Base-by-base conservation (phyloP, 2,797 vertebrate genomes). In the Potorous gilbertii region DNA sequence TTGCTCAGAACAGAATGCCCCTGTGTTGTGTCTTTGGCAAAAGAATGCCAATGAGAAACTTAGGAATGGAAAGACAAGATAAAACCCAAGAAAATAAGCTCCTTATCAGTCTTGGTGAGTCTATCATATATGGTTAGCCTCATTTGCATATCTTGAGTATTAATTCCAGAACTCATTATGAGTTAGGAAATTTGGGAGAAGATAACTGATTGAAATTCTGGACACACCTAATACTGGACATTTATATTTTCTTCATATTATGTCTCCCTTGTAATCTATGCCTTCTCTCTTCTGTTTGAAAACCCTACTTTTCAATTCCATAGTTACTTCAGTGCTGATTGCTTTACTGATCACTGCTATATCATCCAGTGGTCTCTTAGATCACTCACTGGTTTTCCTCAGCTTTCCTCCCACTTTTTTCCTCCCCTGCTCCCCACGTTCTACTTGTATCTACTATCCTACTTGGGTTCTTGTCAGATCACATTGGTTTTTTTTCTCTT, bases 81-180 rank as follows among this genome's bases (percentile, higher is more conserved):
- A 98, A 97, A 54, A 55, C 27, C 81, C 29, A 97, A 93, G 95
- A 66, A 98, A 95, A 66, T 95, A 97, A 98, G 74, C 46, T 91
- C 56, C 91, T 98, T 98, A 97, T 96, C 96, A 54, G 94, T 93
- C 54, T 55, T 87, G 54, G 18, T 0, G 54, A 56, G 96, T 95
- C 95, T 56, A 14, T 66, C 94, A 90, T 97, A 50, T 90, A 91
- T 95, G 95, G 97, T 97, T 96, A 98, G 94, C 90, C 92, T 98
- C 90, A 96, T 97, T 98, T 97, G n/a, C 97, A 97, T 95, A 97
- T 97, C 96, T 98, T 98, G 96, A 98, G 98, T 98, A 98, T 93
- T 91, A 98, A 97, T 98, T 96, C 12, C 93, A 96, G 96, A 98
- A 97, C 55, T 90, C 92, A 94, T 92, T 97, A 66, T 95, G 95